Evolutionary conservation across 92 coral and sea anemone genomes (phyloP).

Genomic region (Micromussa lordhowensis): DNA sequence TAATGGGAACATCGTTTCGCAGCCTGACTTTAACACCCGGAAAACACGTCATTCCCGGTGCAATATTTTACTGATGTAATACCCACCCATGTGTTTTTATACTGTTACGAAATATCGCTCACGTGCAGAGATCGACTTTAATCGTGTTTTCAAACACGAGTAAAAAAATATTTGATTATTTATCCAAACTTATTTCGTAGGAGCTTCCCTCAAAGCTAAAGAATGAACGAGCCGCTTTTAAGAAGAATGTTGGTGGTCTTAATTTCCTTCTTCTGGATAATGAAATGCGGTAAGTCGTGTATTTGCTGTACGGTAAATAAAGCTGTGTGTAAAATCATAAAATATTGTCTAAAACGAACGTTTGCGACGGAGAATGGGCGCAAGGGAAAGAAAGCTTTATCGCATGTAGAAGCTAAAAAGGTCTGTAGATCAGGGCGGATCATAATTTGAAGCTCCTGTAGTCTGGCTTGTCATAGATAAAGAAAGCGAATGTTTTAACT

Average conservation of each 20-base stretch:
- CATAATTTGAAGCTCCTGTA: neutral
- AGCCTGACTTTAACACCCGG: neutral
- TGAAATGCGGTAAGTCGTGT: slow-evolving; percentile 17
- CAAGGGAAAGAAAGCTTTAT: neutral
- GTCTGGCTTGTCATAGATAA: neutral
- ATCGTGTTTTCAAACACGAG: too few species aligned
- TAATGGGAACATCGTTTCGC: neutral
- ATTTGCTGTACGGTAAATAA: neutral
- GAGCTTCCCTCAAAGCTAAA: neutral
- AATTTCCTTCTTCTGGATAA: neutral
- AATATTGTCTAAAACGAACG: neutral
- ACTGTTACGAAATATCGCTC: slow-evolving; percentile 19
- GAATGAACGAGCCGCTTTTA: neutral
- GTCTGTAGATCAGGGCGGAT: neutral
- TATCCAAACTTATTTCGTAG: neutral
- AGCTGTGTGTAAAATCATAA: neutral
- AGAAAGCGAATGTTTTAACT: neutral
- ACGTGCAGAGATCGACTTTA: neutral
- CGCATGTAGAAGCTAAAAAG: neutral
- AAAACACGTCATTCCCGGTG: neutral
- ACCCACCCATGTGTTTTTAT: neutral
- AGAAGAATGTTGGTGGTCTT: slow-evolving; percentile 3
- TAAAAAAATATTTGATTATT: slow-evolving; percentile 2
- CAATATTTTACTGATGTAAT: neutral
- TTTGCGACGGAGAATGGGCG: too few species aligned